Evolutionary conservation across 2,888 invertebrate genomes (phyloP).

Genomic region (Exocentrus adspersus): DNA sequence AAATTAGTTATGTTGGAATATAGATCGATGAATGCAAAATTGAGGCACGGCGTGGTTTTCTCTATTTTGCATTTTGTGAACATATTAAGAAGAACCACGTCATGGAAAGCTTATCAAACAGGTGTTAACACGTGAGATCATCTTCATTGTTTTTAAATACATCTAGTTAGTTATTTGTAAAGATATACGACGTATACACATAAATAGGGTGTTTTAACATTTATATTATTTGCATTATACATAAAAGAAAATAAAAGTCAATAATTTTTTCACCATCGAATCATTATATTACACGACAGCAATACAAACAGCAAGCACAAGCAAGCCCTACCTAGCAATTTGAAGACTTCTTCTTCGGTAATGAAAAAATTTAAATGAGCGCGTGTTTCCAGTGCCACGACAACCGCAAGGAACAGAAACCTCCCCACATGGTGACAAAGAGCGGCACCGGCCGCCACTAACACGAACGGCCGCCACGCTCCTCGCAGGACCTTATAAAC

Average conservation of each 20-base stretch:
- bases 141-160: too few species aligned
- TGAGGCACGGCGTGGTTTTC: background rate
- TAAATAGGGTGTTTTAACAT: too few species aligned
- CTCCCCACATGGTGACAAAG: slow-evolving; percentile 50
- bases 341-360: slow-evolving; percentile 82
- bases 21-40: too few species aligned
- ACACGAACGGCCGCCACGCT: slow-evolving; percentile 48
- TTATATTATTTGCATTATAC: too few species aligned
- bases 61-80: background rate
- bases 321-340: slow-evolving; percentile 75
- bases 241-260: too few species aligned
- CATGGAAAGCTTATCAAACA: too few species aligned
- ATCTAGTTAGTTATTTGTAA: too few species aligned
- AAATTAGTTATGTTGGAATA: too few species aligned
- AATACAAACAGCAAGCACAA: slow-evolving; percentile 21
- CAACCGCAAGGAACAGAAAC: slow-evolving; percentile 30
- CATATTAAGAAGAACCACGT: too few species aligned
- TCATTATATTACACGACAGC: background rate
- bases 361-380: slow-evolving; percentile 83
- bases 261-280: too few species aligned
- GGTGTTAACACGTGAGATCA: too few species aligned
- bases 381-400: slow-evolving; percentile 52
- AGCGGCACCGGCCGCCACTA: slow-evolving; percentile 60
- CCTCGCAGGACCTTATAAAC: slow-evolving; percentile 35
- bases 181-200: too few species aligned